Conservation (phyloP, 2,888 invertebrate genomes). For the Apamea epomidion region DNA sequence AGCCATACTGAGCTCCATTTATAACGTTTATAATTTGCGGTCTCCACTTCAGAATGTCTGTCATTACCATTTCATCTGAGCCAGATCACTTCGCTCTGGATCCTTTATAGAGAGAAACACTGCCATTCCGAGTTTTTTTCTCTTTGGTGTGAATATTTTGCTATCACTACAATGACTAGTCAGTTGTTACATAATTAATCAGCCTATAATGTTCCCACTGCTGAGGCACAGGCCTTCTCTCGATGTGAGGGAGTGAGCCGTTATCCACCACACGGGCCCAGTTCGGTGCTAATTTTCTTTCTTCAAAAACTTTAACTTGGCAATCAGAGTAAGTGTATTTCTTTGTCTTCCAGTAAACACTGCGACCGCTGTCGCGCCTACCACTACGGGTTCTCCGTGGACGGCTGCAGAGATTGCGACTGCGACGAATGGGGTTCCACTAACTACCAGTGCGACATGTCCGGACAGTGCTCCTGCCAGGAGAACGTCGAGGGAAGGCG, state of each 20-base stretch:
- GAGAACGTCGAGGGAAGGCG: conserved; percentile 97
- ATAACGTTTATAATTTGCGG: background rate
- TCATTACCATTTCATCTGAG: background rate
- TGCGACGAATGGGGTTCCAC: conserved; percentile 97
- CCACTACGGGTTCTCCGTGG: conserved; percentile 95
- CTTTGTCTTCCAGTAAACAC: conserved; percentile 85
- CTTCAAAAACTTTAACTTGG: background rate
- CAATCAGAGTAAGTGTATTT: background rate
- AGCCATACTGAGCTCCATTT: background rate
- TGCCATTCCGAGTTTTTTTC: background rate
- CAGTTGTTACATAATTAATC: background rate
- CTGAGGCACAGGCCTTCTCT: background rate
- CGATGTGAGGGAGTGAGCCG: background rate
- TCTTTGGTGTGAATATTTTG: background rate
- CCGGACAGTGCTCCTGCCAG: conserved; percentile 96
- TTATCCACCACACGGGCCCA: background rate
- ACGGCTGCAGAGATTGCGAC: conserved; percentile 96
- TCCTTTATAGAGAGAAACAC: background rate
- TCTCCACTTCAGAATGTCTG: background rate
- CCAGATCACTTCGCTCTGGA: background rate
- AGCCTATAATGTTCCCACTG: background rate
- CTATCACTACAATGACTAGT: background rate
- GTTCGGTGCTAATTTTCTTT: background rate
- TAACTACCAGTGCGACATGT: conserved; percentile 96
- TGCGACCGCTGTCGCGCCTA: conserved; percentile 95